Evolutionary conservation across 2,888 invertebrate genomes (phyloP), one percentile per base, ranked within the genome.

Genomic region (Hesperia comma): DNA sequence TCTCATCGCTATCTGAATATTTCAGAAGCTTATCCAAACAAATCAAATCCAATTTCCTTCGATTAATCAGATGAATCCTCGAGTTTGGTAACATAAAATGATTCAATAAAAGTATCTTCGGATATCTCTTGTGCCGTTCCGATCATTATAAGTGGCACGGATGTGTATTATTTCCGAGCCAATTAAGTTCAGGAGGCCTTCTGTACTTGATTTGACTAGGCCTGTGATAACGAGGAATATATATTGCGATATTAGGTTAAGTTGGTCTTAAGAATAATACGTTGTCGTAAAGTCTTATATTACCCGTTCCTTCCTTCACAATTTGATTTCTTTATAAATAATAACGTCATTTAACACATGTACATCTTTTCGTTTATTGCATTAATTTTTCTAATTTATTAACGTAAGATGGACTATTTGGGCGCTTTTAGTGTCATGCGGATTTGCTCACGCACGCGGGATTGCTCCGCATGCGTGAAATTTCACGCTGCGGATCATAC

Each of bases 161-260:
- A 83, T 82, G 81, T 82, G 79, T 82, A 82, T 88, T 85, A 86
- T 84, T 81, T 81, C 80, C 80, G 77, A 82, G 77, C 81, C 89
- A 85, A 88, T 90, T 88, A 88, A 83, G 79, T 85, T 81, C 90
- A 89, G 88, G 74, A 76, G 72, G 76, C 79, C 79, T 79, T n/a
- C 49, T 57, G 57, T 51, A 80, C 78, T 79, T 78, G 71, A 73
- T 71, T 72, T 70, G 69, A 75, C 79, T 77, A 33, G 19, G n/a
- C 26, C 17, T 26, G 17, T 53, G 76, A 19, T 75, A 79, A 77
- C 83, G 81, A 75, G 75, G 74, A 78, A 76, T 76, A 79, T 69
- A 63, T 74, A 78, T 32, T 17, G 37, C 12, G 1, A 79, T 76
- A 77, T 77, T 77, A 72, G 80, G 80, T 83, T 84, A 81, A 74